Evolutionary conservation across 2,113 vertebrate genomes (phyloP), one percentile per base, ranked within the genome.

Genomic region (Hypomesus transpacificus): DNA sequence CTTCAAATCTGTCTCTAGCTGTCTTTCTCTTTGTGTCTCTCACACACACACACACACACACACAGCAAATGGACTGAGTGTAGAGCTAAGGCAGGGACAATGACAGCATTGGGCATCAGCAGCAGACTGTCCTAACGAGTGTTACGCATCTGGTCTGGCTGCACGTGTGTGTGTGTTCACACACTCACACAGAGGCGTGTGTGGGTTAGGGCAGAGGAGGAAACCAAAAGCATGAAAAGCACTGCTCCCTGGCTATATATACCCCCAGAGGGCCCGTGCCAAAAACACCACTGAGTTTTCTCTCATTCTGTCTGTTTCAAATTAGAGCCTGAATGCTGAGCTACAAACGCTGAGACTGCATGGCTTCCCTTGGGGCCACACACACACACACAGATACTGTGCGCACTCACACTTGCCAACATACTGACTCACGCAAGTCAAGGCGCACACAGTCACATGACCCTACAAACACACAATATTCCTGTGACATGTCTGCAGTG

Each of bases 201-300:
- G 88, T 46, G 87, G 86, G 87, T 80, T 74, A 82, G 70, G 78
- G 84, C 83, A 83, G 68, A 87, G 83, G 77, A 89, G 81, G 82
- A 91, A 90, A 90, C 90, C 88, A 83, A 89, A 86, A 85, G 85
- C 87, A 87, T 79, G 85, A 89, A 87, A 90, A 84, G 87, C 86
- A 77, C 79, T 79, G 80, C 83, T 85, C 84, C 82, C 79, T 59
- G 87, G 88, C 90, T 91, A 92, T 91, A 91, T 91, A 92, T 92
- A 92, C 87, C 80, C 39, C 82, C 78, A 82, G 74, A 80, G 86
- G 85, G 84, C 85, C 59, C 6, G 31, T 1, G 89, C 91, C 91
- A 90, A 89, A 90, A 89, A 85, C 85, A 84, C 81, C 17, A 73
- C 77, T 73, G 78, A 82, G 82, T 86, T 79, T 84, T 20, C 22